Conservation (phyloP, 2,797 vertebrate genomes). For the Tachyglossus aculeatus region DNA sequence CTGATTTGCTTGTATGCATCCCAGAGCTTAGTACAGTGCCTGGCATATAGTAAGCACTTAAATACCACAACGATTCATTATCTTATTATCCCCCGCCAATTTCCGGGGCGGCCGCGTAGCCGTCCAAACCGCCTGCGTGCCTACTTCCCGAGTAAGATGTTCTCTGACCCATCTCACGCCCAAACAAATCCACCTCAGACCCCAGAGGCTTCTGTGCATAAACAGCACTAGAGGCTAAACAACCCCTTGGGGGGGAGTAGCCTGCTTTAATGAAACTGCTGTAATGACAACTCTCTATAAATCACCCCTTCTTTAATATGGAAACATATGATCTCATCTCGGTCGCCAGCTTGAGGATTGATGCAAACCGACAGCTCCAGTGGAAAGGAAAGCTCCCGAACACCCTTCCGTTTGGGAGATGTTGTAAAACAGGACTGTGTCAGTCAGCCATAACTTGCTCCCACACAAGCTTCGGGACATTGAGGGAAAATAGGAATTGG, state of each 20-base stretch:
- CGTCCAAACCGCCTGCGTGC: neutral
- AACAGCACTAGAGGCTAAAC: conserved; percentile 30
- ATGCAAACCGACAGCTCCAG: conserved; percentile 47
- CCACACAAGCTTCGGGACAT: conserved; percentile 18
- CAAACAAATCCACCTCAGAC: conserved; percentile 9
- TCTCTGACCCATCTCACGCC: neutral
- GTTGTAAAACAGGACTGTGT: conserved; percentile 51
- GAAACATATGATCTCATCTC: conserved; percentile 63
- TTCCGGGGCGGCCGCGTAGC: no score
- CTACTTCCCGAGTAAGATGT: no score
- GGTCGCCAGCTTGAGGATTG: conserved; percentile 22
- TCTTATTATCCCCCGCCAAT: no score
- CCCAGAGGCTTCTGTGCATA: conserved; percentile 44
- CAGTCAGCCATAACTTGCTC: conserved; percentile 59
- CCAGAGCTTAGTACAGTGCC: no score
- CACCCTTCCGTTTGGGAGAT: conserved; percentile 40
- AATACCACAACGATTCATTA: no score
- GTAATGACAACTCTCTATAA: conserved; percentile 34
- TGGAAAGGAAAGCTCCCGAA: conserved; percentile 39
- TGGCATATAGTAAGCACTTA: no score
- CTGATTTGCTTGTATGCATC: no score
- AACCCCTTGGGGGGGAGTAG: conserved; percentile 59
- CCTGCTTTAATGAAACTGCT: conserved; percentile 60
- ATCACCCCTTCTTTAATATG: conserved; percentile 55
- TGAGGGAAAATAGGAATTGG: conserved; percentile 21